These are phyloP conservation scores for Caenorhabditis remanei DNA, from an alignment of 1,140 invertebrate species.

Conservation along the genomic window DNA sequence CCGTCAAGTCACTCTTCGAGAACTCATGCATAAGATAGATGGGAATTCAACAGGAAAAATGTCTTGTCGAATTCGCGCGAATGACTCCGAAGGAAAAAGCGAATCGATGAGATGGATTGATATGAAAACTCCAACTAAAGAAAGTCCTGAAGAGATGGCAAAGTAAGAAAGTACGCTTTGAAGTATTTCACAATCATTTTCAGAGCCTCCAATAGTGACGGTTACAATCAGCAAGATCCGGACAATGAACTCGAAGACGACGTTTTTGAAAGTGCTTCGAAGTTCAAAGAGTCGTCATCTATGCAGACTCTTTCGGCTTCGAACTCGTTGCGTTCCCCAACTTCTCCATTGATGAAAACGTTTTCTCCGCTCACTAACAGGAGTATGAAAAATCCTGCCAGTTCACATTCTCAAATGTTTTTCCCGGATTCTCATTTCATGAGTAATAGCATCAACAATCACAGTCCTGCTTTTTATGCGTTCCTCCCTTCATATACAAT, in stretches of 20 bases:
- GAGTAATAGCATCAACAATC: not conserved
- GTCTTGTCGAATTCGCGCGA: constrained; percentile 9
- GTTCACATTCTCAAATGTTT: not conserved
- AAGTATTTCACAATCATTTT: not conserved
- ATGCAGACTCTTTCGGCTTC: not conserved
- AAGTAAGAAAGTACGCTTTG: not conserved
- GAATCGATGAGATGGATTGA: constrained; percentile 27
- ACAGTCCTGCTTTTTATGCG: not conserved
- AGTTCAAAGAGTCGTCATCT: not conserved
- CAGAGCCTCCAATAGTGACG: too few species aligned
- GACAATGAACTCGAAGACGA: not conserved
- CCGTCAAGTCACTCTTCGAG: not conserved
- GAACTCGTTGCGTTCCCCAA: not conserved
- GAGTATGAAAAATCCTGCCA: not conserved
- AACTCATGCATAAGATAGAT: not conserved
- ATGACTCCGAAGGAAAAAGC: not conserved
- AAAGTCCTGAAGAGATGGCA: not conserved
- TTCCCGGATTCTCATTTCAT: constrained; percentile 8
- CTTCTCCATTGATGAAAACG: not conserved
- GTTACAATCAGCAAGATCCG: not conserved
- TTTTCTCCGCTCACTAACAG: not conserved
- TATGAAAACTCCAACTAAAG: not conserved
- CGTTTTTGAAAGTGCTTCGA: not conserved
- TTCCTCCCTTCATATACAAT: constrained; percentile 1
- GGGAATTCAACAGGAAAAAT: not conserved